Percentiles rank a stretch among this genome's conserved stretches.
These are phyloP conservation scores for Homarus gammarus DNA, from an alignment of 2,888 invertebrate species.

Conservation along the genomic window DNA sequence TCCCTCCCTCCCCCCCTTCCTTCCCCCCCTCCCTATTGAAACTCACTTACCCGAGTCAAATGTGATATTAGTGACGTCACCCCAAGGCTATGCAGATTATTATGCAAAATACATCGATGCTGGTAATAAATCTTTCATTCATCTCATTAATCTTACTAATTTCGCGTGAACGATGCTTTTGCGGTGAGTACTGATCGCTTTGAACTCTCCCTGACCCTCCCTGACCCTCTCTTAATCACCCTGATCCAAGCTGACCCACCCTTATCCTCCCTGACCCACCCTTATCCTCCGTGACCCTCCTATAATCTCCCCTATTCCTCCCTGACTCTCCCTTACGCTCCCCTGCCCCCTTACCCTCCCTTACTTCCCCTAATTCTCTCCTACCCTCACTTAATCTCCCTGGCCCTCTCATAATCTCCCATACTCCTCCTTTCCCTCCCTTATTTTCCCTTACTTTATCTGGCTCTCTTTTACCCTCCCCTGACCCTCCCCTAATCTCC, in stretches of 20 bases:
- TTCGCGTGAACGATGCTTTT: slow-evolving; percentile 27
- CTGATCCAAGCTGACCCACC: neutral
- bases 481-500: too few relatives aligned
- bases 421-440: too few relatives aligned
- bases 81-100: slow-evolving; percentile 55
- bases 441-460: too few relatives aligned
- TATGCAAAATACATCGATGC: slow-evolving; percentile 53
- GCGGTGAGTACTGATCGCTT: neutral
- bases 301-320: too few relatives aligned
- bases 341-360: too few relatives aligned
- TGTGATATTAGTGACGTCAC: slow-evolving; percentile 46
- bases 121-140: slow-evolving; percentile 57
- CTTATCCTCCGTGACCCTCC: neutral
- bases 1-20: neutral
- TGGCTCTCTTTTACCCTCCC: too few relatives aligned
- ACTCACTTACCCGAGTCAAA: slow-evolving; percentile 32
- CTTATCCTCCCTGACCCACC: neutral
- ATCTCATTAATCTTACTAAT: slow-evolving; percentile 58
- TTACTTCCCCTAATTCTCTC: too few relatives aligned
- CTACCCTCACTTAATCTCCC: too few relatives aligned
- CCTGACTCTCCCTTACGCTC: too few relatives aligned
- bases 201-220: neutral
- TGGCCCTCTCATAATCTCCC: too few relatives aligned
- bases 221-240: neutral
- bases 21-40: neutral